Conservation (phyloP, 2,888 invertebrate genomes). For the Harmothoe impar region DNA sequence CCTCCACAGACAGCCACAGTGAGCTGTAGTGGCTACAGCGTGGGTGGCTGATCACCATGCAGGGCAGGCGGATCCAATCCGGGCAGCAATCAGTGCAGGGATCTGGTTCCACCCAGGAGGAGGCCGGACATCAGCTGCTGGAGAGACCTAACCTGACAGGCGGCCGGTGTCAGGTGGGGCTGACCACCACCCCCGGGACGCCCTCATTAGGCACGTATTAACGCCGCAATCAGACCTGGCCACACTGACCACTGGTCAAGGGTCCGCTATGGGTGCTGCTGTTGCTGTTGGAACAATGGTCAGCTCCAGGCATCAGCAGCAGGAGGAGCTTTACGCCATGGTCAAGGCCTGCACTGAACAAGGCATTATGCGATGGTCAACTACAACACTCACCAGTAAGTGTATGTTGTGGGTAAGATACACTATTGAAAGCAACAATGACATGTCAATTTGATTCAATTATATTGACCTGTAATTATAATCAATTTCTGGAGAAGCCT, state of each 20-base stretch:
- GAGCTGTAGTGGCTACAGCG: no score
- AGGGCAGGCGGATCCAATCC: conserved; percentile 22
- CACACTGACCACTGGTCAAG: conserved; percentile 37
- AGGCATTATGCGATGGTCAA: no score
- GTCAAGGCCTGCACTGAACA: no score
- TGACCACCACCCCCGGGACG: background rate
- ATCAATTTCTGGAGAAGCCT: no score
- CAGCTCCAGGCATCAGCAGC: background rate
- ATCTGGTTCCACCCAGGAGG: background rate
- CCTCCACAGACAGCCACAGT: no score
- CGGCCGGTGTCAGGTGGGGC: conserved; percentile 41
- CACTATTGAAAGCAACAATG: no score
- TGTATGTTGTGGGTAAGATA: no score
- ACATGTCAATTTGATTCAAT: no score
- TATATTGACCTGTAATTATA: no score
- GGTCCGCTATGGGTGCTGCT: background rate
- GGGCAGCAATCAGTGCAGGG: conserved; percentile 33
- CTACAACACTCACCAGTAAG: no score
- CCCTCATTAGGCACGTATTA: conserved; percentile 28
- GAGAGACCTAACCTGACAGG: background rate
- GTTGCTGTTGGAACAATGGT: background rate
- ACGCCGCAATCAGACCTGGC: conserved; percentile 24
- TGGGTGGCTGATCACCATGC: background rate
- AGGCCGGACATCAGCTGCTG: background rate
- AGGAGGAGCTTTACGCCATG: no score